Evolutionary conservation across 2,113 vertebrate species (phyloP), one percentile per base, ranked within the genome.

Genomic region (Australoheros scitulus): DNA sequence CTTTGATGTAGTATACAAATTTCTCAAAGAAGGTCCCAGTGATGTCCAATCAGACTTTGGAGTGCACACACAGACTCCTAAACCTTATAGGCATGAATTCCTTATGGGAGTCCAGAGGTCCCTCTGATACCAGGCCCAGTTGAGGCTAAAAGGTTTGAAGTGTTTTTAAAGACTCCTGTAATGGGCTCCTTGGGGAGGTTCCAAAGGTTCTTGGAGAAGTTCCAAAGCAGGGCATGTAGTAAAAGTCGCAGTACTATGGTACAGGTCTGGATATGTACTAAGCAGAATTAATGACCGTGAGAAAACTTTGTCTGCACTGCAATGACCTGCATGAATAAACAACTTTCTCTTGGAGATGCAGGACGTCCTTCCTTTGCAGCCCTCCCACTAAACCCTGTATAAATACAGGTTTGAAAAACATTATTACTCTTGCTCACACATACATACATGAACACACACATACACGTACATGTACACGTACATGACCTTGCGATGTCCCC

Each of bases 281-380:
- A 50, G 61, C 3, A 20, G 34, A 82, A 83, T 65, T 76, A 85
- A 81, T 64, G 81, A 83, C 75, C 29, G 57, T 87, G 85, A 87
- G 82, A 89, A 91, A 75, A 41, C 22, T n/a, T 55, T 72, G 68
- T 72, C 68, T 32, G 57, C 29, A 20, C 18, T 41, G 61, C 29
- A 20, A 34, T 78, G 81, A 88, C 79, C 89, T 85, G 79, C 82
- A 70, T 80, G 64, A 83, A 81, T 34, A 85, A 91, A 91, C 82
- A 88, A 29, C 57, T 43, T 79, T 52, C 36, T 43, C 36, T 63
- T 9, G 29, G 43, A 80, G 72, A 81, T 77, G 10, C 75, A 81
- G 36, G 72, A 55, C 26, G 32, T 29, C 76, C 55, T 61, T 74
- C 47, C 61, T 68, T 18, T 47, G n/a, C n/a, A 24, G 29, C 72